Conservation (phyloP, 2,113 vertebrate genomes). For the Tautogolabrus adspersus region DNA sequence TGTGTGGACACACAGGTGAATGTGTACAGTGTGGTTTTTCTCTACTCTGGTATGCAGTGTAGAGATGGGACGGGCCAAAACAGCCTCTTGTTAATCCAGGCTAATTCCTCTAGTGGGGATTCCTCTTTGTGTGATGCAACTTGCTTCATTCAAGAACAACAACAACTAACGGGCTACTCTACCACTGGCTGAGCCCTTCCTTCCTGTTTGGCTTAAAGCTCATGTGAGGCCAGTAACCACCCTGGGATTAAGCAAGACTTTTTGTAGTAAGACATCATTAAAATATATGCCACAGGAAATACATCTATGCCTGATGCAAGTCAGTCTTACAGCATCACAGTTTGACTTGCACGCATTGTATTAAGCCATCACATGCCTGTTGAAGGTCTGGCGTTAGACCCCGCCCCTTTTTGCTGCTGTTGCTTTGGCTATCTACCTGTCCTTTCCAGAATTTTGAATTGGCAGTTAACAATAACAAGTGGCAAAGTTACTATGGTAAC, state of each 20-base stretch:
- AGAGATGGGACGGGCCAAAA: conserved; percentile 28
- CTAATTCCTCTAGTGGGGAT: conserved; percentile 48
- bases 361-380: not conserved
- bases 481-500: too few relatives aligned
- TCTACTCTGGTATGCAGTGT: conserved; percentile 51
- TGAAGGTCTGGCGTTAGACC: not conserved
- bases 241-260: conserved; percentile 32
- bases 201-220: conserved; percentile 65
- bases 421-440: not conserved
- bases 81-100: conserved; percentile 34
- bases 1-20: conserved; percentile 49
- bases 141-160: conserved; percentile 45
- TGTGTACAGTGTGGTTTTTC: conserved; percentile 40
- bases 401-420: not conserved
- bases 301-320: not conserved
- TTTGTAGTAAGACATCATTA: conserved; percentile 14
- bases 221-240: conserved; percentile 36
- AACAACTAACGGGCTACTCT: conserved; percentile 30
- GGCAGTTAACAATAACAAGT: too few relatives aligned
- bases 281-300: conserved; percentile 18
- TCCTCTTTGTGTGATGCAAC: conserved; percentile 60
- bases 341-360: not conserved
- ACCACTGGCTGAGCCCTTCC: conserved; percentile 35
- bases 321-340: conserved; percentile 4
- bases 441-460: too few relatives aligned